A percentile compares a stretch with the other conserved stretches of the same genome.
These are phyloP conservation scores for Plestiodon gilberti DNA, from an alignment of 2,113 vertebrate species.

Conservation along the genomic window DNA sequence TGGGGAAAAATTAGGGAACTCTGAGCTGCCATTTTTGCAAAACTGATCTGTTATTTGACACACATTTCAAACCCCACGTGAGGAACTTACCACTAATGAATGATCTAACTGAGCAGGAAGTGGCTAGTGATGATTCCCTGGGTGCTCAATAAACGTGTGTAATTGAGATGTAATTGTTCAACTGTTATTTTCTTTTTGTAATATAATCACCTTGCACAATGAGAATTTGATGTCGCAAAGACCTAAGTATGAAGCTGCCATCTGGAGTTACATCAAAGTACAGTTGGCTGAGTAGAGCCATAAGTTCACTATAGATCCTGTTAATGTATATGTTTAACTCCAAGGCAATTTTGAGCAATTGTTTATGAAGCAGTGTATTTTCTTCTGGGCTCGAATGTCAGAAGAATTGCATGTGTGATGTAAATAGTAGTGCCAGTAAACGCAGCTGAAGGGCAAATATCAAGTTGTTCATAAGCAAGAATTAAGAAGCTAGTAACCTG, in stretches of 20 bases:
- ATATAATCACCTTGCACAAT: constrained; percentile 1
- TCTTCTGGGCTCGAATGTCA: background rate
- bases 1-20: constrained; percentile 6
- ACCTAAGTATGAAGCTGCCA: constrained; percentile 11
- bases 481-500: background rate
- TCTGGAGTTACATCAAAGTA: constrained; percentile 18
- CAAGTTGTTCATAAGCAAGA: background rate
- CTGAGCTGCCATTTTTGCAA: constrained; percentile 16
- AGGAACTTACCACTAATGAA: constrained; percentile 9
- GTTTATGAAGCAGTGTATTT: background rate
- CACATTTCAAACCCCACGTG: constrained; percentile 12
- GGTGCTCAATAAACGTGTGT: constrained; percentile 19
- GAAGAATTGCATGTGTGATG: background rate
- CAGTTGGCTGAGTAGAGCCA: background rate
- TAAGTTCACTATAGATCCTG: background rate
- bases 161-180: constrained; percentile 21
- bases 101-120: constrained; percentile 23
- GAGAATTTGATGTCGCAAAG: constrained; percentile 10
- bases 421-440: background rate
- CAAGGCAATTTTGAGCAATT: background rate
- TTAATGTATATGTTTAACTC: background rate
- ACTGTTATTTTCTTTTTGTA: constrained; percentile 23
- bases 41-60: constrained; percentile 17
- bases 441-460: background rate
- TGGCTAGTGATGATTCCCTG: background rate